These are phyloP conservation scores for Epinotia nisella DNA, from an alignment of 2,888 invertebrate species.

Conservation along the genomic window DNA sequence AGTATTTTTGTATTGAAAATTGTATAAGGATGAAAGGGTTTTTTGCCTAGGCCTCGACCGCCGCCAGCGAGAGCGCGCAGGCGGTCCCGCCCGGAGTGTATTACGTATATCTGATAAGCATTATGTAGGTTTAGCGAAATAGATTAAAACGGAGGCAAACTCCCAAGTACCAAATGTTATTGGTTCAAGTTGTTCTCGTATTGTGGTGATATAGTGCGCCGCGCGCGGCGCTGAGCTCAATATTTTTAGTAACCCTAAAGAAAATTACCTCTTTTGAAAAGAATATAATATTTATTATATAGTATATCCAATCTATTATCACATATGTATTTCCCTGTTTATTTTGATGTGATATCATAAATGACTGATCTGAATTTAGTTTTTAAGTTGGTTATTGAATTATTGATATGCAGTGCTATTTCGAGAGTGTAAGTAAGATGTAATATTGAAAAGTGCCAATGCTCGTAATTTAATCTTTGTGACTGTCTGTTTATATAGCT, in stretches of 20 bases:
- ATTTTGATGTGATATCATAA: slow-evolving; percentile 87
- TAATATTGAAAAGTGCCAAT: slow-evolving; percentile 85
- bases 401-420: slow-evolving; percentile 85
- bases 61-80: slow-evolving; percentile 10
- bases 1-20: slow-evolving; percentile 85
- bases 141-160: slow-evolving; percentile 78
- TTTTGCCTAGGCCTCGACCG: slow-evolving; percentile 63
- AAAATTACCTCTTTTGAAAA: slow-evolving; percentile 85
- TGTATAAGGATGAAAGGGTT: slow-evolving; percentile 81
- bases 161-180: slow-evolving; percentile 83
- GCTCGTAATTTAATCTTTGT: slow-evolving; percentile 84
- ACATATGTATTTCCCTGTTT: slow-evolving; percentile 85
- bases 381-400: slow-evolving; percentile 85
- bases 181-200: slow-evolving; percentile 84
- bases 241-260: slow-evolving; percentile 85
- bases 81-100: slow-evolving; percentile 58
- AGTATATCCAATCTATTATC: slow-evolving; percentile 82
- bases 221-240: slow-evolving; percentile 83
- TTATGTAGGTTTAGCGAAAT: slow-evolving; percentile 85
- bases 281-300: slow-evolving; percentile 79
- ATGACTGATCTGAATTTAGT: slow-evolving; percentile 86
- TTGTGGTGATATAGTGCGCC: slow-evolving; percentile 83
- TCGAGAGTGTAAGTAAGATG: slow-evolving; percentile 83
- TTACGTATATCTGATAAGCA: slow-evolving; percentile 84
- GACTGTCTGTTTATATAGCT: slow-evolving; percentile 80